These are phyloP conservation scores for Ctenomys sociabilis DNA, from an alignment of 2,113 vertebrate genomes.

Conservation along the genomic window DNA sequence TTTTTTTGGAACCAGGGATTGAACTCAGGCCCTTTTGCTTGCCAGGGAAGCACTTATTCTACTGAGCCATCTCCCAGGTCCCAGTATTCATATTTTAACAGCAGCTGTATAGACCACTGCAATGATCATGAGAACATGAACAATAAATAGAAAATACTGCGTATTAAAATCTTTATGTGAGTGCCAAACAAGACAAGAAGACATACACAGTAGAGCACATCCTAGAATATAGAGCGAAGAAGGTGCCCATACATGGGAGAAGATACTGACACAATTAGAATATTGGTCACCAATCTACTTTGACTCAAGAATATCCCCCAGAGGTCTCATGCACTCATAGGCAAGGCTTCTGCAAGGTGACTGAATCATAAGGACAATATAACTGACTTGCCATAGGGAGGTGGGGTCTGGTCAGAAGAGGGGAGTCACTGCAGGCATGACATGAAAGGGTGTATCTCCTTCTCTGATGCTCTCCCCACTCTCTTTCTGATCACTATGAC, in stretches of 20 bases:
- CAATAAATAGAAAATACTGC: background rate
- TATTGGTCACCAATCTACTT: background rate
- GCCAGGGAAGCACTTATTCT: too few relatives aligned
- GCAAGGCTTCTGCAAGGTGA: background rate
- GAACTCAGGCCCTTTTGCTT: too few relatives aligned
- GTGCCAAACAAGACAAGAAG: background rate
- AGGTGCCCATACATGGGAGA: background rate
- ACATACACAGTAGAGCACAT: background rate
- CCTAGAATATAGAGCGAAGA: background rate
- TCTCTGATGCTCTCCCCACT: background rate
- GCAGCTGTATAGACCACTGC: background rate
- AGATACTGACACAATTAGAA: background rate
- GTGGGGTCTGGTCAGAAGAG: background rate
- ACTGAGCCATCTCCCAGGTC: too few relatives aligned
- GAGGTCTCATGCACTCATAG: background rate
- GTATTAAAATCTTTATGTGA: background rate
- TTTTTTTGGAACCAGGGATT: too few relatives aligned
- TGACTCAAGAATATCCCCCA: background rate
- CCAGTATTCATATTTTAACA: slow-evolving; percentile 32
- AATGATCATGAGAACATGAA: background rate
- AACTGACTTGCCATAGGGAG: background rate
- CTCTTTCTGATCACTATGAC: background rate
- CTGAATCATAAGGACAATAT: background rate
- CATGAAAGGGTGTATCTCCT: background rate
- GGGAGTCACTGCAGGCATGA: background rate